Base-by-base conservation (phyloP, 2,888 invertebrate species). In the Lepetodrilus schrolli region DNA sequence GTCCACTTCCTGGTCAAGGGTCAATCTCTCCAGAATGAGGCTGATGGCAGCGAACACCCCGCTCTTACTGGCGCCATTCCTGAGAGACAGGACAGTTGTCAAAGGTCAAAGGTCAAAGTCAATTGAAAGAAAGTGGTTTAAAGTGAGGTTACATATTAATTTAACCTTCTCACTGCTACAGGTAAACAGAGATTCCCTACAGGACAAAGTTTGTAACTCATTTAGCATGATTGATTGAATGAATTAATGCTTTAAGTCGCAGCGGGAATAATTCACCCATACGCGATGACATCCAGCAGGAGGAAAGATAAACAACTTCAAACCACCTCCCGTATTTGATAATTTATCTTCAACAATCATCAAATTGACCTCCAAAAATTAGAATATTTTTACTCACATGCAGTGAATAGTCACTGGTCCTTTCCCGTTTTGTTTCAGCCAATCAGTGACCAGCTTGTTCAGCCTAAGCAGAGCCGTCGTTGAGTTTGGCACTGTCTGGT, bases 331-430 rank as follows among this genome's bases (percentile, higher is more conserved):
- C n/a, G n/a, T n/a, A n/a, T n/a, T n/a, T n/a, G n/a, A n/a, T 8
- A 38, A 38, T 38, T 38, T 38, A 8, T 38, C 13, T 38, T 38
- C 7, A 38, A 38, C 13, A 8, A 8, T 8, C 7, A 38, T 8
- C 7, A 38, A 38, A 8, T 38, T 38, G 13, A 38, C 13, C 13
- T 38, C 7, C 7, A 38, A 38, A n/a, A n/a, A n/a, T n/a, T n/a
- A n/a, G n/a, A n/a, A n/a, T n/a, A n/a, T 50, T 13, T 4, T 26
- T 51, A 83, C 89, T 87, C 86, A 94, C 94, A 94, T 94, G 93
- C 96, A 96, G 91, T 97, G 97, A 76, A 97, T 95, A 70, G 95
- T 94, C 88, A 96, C 93, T 50, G 96, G 95, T 30, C 94, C 94
- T 83, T 87, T 89, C 74, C 90, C 89, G 74, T 87, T 87, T 76